Evolutionary conservation across 2,113 vertebrate species (phyloP), one percentile per base, ranked within the genome.

Genomic region (Chunga burmeisteri): DNA sequence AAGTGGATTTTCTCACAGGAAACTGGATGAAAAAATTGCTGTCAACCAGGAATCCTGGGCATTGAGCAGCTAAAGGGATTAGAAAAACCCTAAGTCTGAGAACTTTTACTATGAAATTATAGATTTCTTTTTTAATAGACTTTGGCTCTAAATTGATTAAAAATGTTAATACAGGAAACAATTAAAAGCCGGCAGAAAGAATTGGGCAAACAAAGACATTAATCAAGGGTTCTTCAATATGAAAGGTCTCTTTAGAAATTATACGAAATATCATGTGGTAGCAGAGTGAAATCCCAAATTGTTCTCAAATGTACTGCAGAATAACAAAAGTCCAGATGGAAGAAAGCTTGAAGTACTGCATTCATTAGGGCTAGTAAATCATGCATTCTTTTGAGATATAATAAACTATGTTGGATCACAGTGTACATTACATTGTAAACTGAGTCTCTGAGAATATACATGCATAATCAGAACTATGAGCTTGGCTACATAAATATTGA

Each of bases 251-350:
- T 92, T 95, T 90, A 83, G 40, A 96, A 88, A 70, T 91, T 80
- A 30, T 63, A 25, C 65, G 53, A 94, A 96, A 96, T 73, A 90
- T 68, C 66, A 20, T 42, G 44, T 49, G 22, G 82, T 87, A 72
- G 25, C 58, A 90, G 52, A 75, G 50, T 63, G 72, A 94, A 91
- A 96, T 93, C 72, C 52, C 58, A 87, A 90, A 91, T 91, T 91
- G 40, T 96, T 96, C 94, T 96, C 75, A 91, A 94, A 90, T 32
- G 16, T 42, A 53, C 46, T 90, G 21, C 73, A 88, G 55, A 94
- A 94, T 75, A 96, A 88, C 73, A 93, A 65, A 92, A 96, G 53
- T 96, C 89, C 92, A 97, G 91, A 95, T 92, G 90, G 86, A 98
- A 96, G 79, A 82, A 81, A 32, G 52, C 18, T 97, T 90, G 61